Evolutionary conservation across 2,113 vertebrate genomes (phyloP).

Genomic region (Psettodes erumei): DNA sequence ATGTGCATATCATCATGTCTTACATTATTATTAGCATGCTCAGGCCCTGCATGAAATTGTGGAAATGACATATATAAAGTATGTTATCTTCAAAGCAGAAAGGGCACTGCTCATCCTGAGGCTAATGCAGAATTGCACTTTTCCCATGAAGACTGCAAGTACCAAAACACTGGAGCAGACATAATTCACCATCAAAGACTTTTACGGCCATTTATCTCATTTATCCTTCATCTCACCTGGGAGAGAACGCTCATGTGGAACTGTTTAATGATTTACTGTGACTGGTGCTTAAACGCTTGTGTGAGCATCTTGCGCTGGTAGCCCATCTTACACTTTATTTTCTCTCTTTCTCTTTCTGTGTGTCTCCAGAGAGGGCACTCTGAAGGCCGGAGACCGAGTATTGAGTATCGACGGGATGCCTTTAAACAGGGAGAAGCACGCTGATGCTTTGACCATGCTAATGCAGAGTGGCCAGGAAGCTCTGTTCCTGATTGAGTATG

Average conservation of each 20-base stretch:
- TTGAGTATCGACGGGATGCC: conserved; percentile 93
- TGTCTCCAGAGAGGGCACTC: conserved; percentile 90
- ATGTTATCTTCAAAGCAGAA: conserved; percentile 63
- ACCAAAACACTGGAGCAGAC: conserved; percentile 57
- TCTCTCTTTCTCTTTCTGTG: conserved; percentile 7
- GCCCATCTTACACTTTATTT: background rate
- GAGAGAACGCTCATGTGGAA: conserved; percentile 63
- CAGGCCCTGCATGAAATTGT: conserved; percentile 33
- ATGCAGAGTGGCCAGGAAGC: conserved; percentile 93
- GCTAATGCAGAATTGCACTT: conserved; percentile 61
- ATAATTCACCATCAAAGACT: conserved; percentile 63
- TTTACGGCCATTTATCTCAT: conserved; percentile 48
- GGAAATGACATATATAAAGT: conserved; percentile 46
- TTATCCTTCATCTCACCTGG: conserved; percentile 72
- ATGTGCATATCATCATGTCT: background rate
- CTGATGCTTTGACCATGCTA: conserved; percentile 90
- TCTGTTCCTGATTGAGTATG: conserved; percentile 96
- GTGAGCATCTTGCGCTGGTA: conserved; percentile 21
- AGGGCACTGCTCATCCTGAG: conserved; percentile 64
- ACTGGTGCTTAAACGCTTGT: conserved; percentile 45
- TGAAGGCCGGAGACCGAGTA: conserved; percentile 92
- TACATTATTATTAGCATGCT: conserved; percentile 23
- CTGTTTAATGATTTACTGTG: conserved; percentile 58
- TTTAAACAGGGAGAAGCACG: conserved; percentile 90
- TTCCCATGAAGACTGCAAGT: conserved; percentile 20